phyloP scores from a whole-genome alignment of 2,888 invertebrate species.

The Eristalis pertinax region DNA sequence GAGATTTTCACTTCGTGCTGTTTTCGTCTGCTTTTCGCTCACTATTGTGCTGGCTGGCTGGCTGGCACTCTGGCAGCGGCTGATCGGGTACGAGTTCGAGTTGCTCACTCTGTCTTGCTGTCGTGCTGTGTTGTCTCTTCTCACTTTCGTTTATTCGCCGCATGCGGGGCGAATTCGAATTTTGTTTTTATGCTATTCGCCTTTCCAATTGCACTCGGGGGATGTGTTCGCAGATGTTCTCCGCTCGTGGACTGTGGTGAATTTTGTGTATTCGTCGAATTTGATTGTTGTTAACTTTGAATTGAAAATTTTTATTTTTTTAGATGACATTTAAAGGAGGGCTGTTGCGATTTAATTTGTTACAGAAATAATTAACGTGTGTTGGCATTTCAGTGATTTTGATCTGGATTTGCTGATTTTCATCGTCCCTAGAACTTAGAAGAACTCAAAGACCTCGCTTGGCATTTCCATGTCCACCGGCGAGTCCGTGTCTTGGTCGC shows the following conservation, averaged over 20 bases:
- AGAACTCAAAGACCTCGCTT: conserved; percentile 77
- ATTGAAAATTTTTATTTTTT: not conserved
- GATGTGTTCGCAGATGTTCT: conserved; percentile 43
- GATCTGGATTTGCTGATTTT: too few species aligned
- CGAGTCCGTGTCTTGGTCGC: conserved; percentile 76
- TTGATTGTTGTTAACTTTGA: not conserved
- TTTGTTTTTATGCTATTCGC: conserved; percentile 39
- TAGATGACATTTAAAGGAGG: too few species aligned
- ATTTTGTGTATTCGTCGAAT: not conserved
- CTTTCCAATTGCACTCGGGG: not conserved
- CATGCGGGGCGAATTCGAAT: not conserved
- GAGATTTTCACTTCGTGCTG: conserved; percentile 37
- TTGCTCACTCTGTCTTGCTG: conserved; percentile 17
- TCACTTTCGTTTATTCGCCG: conserved; percentile 55
- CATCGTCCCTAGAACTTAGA: conserved; percentile 59
- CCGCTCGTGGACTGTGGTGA: not conserved
- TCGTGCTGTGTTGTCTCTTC: conserved; percentile 10
- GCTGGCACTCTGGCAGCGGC: not conserved
- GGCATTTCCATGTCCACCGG: conserved; percentile 75
- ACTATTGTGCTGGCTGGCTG: conserved; percentile 26
- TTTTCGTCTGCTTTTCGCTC: conserved; percentile 42
- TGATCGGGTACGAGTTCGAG: conserved; percentile 4
- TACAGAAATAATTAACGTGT: too few species aligned
- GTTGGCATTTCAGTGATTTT: too few species aligned
- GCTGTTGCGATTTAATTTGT: too few species aligned